Conservation (phyloP, 2,113 vertebrate genomes). For the Acanthochromis polyacanthus region DNA sequence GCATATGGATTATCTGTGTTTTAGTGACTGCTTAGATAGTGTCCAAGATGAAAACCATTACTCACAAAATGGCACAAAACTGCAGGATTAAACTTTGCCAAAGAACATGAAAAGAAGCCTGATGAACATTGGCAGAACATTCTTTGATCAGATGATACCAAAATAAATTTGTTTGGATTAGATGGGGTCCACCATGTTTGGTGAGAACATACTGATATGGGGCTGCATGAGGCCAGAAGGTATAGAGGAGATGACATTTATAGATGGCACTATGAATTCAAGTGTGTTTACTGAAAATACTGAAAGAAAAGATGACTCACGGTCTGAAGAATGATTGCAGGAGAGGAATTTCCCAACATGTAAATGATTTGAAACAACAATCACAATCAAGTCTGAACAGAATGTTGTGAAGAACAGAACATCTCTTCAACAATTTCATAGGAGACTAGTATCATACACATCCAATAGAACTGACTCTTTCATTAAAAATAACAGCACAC, state of each 20-base stretch:
- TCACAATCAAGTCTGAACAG: not conserved
- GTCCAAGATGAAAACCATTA: conserved; percentile 12
- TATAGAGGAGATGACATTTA: not conserved
- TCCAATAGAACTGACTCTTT: too few relatives aligned
- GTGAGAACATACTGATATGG: not conserved
- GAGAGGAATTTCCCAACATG: not conserved
- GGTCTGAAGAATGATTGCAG: not conserved
- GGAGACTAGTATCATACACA: too few relatives aligned
- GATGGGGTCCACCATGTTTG: not conserved
- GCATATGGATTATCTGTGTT: conserved; percentile 9
- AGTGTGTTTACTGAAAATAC: not conserved
- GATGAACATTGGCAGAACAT: not conserved
- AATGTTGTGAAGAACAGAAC: too few relatives aligned
- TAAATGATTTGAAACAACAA: not conserved
- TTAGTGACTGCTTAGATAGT: not conserved
- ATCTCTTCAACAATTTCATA: too few relatives aligned
- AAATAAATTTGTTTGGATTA: not conserved
- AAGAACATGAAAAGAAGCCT: conserved; percentile 11
- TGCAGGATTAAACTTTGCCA: not conserved
- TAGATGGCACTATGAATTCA: not conserved
- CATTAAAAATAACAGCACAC: too few relatives aligned
- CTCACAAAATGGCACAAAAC: not conserved
- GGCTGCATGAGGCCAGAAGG: not conserved
- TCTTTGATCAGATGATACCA: not conserved
- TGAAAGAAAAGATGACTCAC: not conserved